Conservation (phyloP, 2,888 invertebrate species). For the Callinectes sapidus region DNA sequence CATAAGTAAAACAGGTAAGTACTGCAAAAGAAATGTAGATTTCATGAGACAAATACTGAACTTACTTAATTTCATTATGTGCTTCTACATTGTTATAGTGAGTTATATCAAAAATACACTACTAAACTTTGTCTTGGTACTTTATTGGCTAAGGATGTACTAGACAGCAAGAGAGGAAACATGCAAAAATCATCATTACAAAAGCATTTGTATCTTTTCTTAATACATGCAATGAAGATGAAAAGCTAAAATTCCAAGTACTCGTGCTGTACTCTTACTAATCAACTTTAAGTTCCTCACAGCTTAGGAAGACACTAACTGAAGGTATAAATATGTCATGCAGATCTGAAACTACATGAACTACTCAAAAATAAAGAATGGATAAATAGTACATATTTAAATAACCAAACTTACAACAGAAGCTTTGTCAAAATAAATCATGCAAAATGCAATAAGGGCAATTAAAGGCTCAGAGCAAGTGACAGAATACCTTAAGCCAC, state of each 20-base stretch:
- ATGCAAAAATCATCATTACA: not conserved
- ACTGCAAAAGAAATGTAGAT: not conserved
- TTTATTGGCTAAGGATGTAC: not conserved
- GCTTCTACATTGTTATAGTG: too few species aligned
- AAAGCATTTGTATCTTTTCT: too few species aligned
- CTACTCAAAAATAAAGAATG: not conserved
- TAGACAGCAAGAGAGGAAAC: not conserved
- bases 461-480: not conserved
- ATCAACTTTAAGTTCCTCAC: not conserved
- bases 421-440: not conserved
- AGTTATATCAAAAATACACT: not conserved
- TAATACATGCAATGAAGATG: not conserved
- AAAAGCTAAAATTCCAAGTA: not conserved
- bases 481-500: conserved; percentile 55
- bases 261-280: not conserved
- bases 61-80: not conserved
- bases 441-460: not conserved
- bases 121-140: not conserved
- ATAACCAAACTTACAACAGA: not conserved
- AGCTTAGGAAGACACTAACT: not conserved
- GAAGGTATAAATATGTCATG: not conserved
- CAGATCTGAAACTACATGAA: not conserved
- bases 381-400: not conserved
- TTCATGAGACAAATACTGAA: not conserved
- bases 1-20: too few species aligned